A percentile compares a stretch with the other conserved stretches of the same genome.
Evolutionary conservation across 2,888 invertebrate genomes (phyloP).

Genomic region (Ectropis crepuscularia): DNA sequence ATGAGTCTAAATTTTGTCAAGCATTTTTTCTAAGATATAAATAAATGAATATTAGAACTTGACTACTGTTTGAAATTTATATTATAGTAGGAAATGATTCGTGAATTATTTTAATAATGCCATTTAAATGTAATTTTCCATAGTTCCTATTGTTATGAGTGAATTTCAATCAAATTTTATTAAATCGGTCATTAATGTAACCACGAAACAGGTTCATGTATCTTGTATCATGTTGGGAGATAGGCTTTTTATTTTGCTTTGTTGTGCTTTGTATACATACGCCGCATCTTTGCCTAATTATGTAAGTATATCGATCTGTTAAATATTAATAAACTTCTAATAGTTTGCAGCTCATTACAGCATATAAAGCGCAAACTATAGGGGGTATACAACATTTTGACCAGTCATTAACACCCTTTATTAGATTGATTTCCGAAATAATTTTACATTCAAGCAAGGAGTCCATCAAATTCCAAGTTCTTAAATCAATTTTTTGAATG

Average conservation of each 20-base stretch:
- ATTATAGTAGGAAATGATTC: neutral
- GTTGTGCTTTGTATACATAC: neutral
- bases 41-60: neutral
- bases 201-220: neutral
- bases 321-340: neutral
- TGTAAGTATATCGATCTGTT: slow-evolving; percentile 3
- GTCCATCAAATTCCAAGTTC: too few relatives aligned
- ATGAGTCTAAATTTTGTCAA: too few relatives aligned
- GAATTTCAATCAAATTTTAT: neutral
- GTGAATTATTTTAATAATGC: slow-evolving; percentile 4
- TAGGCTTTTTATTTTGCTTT: slow-evolving; percentile 4
- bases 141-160: slow-evolving; percentile 3
- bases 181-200: neutral
- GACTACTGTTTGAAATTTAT: neutral
- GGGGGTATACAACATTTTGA: too few relatives aligned
- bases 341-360: too few relatives aligned
- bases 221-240: slow-evolving; percentile 4
- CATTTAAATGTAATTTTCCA: slow-evolving; percentile 1
- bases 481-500: too few relatives aligned
- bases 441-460: too few relatives aligned
- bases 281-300: slow-evolving; percentile 1
- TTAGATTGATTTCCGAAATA: too few relatives aligned
- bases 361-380: too few relatives aligned
- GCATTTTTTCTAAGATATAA: too few relatives aligned
- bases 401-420: too few relatives aligned